Evolutionary conservation across 2,888 invertebrate genomes (phyloP).

Genomic region (Pterostichus niger): DNA sequence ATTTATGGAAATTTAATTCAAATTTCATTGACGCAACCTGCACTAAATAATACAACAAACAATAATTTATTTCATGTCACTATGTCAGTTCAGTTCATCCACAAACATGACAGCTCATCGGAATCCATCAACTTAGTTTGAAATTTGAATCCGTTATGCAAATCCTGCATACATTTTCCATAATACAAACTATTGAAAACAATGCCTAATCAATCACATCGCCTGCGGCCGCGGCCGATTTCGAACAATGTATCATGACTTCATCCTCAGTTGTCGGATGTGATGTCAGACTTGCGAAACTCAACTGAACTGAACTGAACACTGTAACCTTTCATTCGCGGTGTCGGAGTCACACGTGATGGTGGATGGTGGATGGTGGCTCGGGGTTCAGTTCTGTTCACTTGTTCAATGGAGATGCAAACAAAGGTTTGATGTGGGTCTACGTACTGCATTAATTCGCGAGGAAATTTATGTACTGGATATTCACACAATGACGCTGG

Average conservation of each 20-base stretch:
- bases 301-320: conserved; percentile 6
- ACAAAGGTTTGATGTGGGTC: conserved; percentile 64
- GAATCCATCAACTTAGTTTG: conserved; percentile 59
- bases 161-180: conserved; percentile 54
- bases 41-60: conserved; percentile 49
- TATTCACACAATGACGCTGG: conserved; percentile 5
- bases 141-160: conserved; percentile 60
- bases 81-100: conserved; percentile 45
- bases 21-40: conserved; percentile 40
- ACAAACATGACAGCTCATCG: conserved; percentile 42
- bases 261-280: conserved; percentile 20
- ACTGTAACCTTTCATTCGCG: conserved; percentile 6
- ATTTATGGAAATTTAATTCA: conserved; percentile 30
- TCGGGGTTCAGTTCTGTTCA: background rate
- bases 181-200: conserved; percentile 58
- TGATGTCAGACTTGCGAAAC: conserved; percentile 15
- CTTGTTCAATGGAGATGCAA: conserved; percentile 45
- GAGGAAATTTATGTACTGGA: conserved; percentile 56
- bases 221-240: conserved; percentile 31
- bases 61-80: conserved; percentile 52
- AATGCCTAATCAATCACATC: conserved; percentile 51
- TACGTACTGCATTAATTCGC: conserved; percentile 54
- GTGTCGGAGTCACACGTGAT: conserved; percentile 7
- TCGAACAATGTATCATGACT: conserved; percentile 53
- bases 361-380: background rate